Percentiles rank a stretch among this genome's conserved stretches.
phyloP scores from a whole-genome alignment of 2,797 vertebrate genomes.

The Hapalemur alaotrensis region DNA sequence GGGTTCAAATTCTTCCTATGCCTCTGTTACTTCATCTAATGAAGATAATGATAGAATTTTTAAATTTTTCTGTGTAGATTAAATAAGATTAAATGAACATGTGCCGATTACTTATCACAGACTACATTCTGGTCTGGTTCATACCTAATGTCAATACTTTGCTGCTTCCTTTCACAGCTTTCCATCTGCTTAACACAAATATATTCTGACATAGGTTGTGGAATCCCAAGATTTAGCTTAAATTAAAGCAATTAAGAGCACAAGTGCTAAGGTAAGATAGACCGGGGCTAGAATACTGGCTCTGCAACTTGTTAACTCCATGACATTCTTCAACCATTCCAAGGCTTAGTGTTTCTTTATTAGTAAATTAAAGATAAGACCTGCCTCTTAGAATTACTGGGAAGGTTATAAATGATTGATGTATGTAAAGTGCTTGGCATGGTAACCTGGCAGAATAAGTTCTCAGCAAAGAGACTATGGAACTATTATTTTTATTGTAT shows the following conservation, averaged over 20 bases:
- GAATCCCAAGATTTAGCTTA: not conserved
- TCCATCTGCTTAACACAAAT: not conserved
- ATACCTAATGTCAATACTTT: not conserved
- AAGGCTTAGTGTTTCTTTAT: not conserved
- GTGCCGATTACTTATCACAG: not conserved
- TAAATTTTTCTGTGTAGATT: not conserved
- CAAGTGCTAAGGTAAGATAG: not conserved
- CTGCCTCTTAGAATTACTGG: not conserved
- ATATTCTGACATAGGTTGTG: not conserved
- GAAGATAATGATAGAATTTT: not conserved
- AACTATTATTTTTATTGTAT: not conserved
- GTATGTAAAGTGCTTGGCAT: not conserved
- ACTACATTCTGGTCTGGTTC: not conserved
- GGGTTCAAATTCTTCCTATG: not conserved
- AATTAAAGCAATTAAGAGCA: not conserved
- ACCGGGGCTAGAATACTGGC: not conserved
- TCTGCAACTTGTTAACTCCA: not conserved
- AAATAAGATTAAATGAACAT: not conserved
- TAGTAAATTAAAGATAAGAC: constrained; percentile 7
- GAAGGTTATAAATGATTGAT: not conserved
- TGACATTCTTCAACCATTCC: not conserved
- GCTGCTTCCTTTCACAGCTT: not conserved
- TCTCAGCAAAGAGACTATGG: not conserved
- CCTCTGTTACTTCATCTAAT: not conserved
- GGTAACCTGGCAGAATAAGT: not conserved